phyloP scores from a whole-genome alignment of 1,140 invertebrate species.

The Drosophila fuyamai region DNA sequence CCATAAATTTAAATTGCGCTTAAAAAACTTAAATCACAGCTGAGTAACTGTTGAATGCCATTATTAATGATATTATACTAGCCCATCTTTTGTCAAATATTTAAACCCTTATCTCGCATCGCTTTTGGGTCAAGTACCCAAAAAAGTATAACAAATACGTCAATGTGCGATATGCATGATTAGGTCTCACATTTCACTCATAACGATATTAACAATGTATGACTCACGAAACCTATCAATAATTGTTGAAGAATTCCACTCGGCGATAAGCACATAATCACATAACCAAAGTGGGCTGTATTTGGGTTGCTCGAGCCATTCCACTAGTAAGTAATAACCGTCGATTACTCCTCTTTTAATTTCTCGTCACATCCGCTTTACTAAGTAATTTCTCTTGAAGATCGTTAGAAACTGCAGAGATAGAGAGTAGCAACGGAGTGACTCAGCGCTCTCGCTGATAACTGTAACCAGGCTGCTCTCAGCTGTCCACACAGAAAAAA shows the following conservation, averaged over 20 bases:
- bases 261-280: conserved; percentile 59
- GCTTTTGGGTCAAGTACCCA: conserved; percentile 33
- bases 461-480: conserved; percentile 40
- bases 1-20: conserved; percentile 37
- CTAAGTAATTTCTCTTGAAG: conserved; percentile 32
- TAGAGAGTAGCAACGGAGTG: conserved; percentile 39
- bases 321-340: conserved; percentile 5
- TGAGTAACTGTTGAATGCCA: conserved; percentile 27
- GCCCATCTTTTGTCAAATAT: conserved; percentile 3
- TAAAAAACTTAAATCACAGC: conserved; percentile 25
- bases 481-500: not conserved
- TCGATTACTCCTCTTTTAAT: conserved; percentile 16
- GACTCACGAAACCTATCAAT: conserved; percentile 41
- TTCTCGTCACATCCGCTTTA: conserved; percentile 18
- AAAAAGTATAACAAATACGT: not conserved
- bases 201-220: conserved; percentile 36
- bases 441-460: conserved; percentile 59
- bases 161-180: conserved; percentile 37
- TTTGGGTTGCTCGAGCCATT: conserved; percentile 10
- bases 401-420: conserved; percentile 31
- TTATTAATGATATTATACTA: conserved; percentile 7
- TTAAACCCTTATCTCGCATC: conserved; percentile 18
- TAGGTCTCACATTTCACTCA: conserved; percentile 41
- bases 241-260: conserved; percentile 41
- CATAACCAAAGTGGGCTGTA: conserved; percentile 12